Evolutionary conservation across 2,888 invertebrate species (phyloP), one percentile per base, ranked within the genome.

Genomic region (Agonopterix subpropinquella): DNA sequence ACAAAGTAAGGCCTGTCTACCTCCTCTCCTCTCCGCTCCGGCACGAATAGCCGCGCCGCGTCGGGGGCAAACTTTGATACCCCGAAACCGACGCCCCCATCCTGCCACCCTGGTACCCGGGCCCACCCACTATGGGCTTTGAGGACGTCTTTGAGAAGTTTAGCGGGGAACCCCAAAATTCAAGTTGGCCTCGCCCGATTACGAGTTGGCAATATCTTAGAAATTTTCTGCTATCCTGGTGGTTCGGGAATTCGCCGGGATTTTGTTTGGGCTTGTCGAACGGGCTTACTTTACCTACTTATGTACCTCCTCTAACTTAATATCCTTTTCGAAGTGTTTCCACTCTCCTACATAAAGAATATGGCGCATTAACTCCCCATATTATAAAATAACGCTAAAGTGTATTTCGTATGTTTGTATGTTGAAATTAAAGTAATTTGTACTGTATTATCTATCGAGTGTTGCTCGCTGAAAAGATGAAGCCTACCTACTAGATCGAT

Each of bases 81-180:
- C 79, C 80, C 80, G 74, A 73, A 80, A 80, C 78, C 71, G 58
- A 70, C 67, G 66, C 67, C 66, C 64, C 61, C 65, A 54, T 62
- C 65, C 64, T 71, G 66, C 79, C 81, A 66, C 82, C 82, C 79
- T 73, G 70, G 81, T 79, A 77, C 77, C 73, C 41, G 13, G 42
- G 67, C 71, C 80, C 80, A 77, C 83, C 85, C 80, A 74, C 77
- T 72, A 59, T 76, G 79, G 76, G 82, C 85, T 84, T 84, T 80
- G 79, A 84, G 86, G 84, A 82, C 85, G 84, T 85, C 86, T 86
- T 87, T 87, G 83, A 84, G 74, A 86, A 87, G 77, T 86, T 85
- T 77, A 75, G 76, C 73, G 73, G 79, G 78, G 82, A 83, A 85
- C 83, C 87, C 87, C 81, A 80, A 88, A 87, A 82, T 85, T 83